A percentile compares a stretch with the other conserved stretches of the same genome.
phyloP scores from a whole-genome alignment of 2,797 vertebrate genomes.

The Chaetodon trifasciatus region DNA sequence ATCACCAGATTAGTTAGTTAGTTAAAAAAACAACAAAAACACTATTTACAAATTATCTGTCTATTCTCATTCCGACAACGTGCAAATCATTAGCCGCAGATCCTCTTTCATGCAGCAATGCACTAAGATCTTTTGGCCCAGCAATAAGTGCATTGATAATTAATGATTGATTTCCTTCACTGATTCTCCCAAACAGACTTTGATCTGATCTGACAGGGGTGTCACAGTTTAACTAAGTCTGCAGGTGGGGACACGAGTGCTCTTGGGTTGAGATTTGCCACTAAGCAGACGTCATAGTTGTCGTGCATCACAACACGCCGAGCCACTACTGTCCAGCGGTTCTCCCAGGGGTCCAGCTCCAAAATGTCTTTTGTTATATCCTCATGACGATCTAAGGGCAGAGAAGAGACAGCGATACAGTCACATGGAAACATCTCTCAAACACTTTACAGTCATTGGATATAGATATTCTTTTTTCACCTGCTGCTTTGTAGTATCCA shows the following conservation, averaged over 20 bases:
- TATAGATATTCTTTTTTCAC: slow-evolving; percentile 76
- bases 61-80: slow-evolving; percentile 15
- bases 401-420: slow-evolving; percentile 14
- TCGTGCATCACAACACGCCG: slow-evolving; percentile 94
- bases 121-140: slow-evolving; percentile 57
- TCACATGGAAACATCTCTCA: neutral
- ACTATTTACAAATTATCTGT: slow-evolving; percentile 61
- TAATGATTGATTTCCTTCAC: slow-evolving; percentile 51
- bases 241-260: slow-evolving; percentile 94
- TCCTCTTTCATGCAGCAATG: slow-evolving; percentile 45
- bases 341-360: slow-evolving; percentile 94
- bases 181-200: slow-evolving; percentile 49
- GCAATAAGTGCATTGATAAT: slow-evolving; percentile 64
- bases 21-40: slow-evolving; percentile 28
- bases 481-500: slow-evolving; percentile 96
- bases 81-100: slow-evolving; percentile 52
- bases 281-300: slow-evolving; percentile 96
- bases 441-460: neutral
- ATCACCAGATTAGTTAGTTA: no score
- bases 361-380: slow-evolving; percentile 96
- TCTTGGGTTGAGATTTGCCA: slow-evolving; percentile 95
- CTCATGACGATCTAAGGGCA: slow-evolving; percentile 92
- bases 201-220: slow-evolving; percentile 42
- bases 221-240: slow-evolving; percentile 85
- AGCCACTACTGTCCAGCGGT: slow-evolving; percentile 93